A percentile compares a stretch with the other conserved stretches of the same genome.
Conservation (phyloP, 1,140 invertebrate species). For the Dendrolimus kikuchii region DNA sequence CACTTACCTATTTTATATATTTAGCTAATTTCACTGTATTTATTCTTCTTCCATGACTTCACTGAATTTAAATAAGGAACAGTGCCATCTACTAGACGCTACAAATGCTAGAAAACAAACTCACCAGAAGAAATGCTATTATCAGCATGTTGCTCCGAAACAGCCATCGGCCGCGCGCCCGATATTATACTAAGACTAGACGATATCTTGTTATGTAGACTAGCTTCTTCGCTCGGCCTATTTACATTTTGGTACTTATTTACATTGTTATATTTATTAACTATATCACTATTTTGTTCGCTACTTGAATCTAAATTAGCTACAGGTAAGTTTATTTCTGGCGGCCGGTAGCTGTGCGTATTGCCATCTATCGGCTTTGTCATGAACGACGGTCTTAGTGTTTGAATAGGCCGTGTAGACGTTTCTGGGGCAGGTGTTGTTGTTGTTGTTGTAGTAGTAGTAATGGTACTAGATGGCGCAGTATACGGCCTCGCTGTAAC, state of each 20-base stretch:
- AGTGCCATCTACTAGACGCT: constrained; percentile 20
- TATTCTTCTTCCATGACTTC: no score
- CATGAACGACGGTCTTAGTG: constrained; percentile 70
- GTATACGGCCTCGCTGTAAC: constrained; percentile 43
- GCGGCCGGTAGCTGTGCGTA: constrained; percentile 52
- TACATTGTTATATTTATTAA: constrained; percentile 70
- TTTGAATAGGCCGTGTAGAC: constrained; percentile 42
- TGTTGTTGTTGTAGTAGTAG: constrained; percentile 27
- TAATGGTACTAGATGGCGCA: constrained; percentile 43
- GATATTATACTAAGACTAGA: constrained; percentile 69
- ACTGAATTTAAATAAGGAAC: neutral
- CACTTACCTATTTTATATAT: no score
- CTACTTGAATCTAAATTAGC: constrained; percentile 58
- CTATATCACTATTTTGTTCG: constrained; percentile 70
- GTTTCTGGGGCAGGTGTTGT: constrained; percentile 36
- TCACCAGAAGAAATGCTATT: constrained; percentile 60
- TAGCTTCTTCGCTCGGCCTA: constrained; percentile 62
- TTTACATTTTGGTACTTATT: constrained; percentile 70
- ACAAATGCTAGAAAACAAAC: constrained; percentile 6
- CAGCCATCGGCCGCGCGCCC: constrained; percentile 60
- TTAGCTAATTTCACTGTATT: no score
- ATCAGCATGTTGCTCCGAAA: constrained; percentile 55
- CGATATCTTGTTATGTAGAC: constrained; percentile 71
- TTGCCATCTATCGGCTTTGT: constrained; percentile 71
- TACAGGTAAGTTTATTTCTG: constrained; percentile 60